Evolutionary conservation across 2,888 invertebrate genomes (phyloP), one percentile per base, ranked within the genome.

Genomic region (Drosophila demipolita): DNA sequence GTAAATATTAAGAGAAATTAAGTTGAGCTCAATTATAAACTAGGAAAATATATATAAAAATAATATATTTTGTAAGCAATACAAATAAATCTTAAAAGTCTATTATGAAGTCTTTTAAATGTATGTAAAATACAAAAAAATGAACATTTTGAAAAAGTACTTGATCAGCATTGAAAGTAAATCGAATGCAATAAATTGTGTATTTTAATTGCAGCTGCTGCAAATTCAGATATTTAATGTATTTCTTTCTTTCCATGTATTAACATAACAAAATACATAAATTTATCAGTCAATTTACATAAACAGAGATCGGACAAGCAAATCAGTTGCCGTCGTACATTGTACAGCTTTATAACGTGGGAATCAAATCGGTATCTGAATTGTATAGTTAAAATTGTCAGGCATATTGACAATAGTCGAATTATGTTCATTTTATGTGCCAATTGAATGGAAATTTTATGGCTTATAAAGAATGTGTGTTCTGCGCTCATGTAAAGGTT

Each of bases 11-110:
- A 1, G 6, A n/a, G 7, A n/a, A 8, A 26, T 32, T 8, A 29
- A 15, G 12, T 38, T 38, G 17, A n/a, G 26, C 26, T 1, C 11
- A 38, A 23, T n/a, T 36, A 7, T 7, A 12, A 11, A 3, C 35
- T 36, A 11, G 9, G 1, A 26, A 54, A n/a, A 52, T 3, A 52
- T 11, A 33, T 20, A 20, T 33, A 1, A 20, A 12, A 35, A 36
- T 49, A 15, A n/a, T 40, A 0, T n/a, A 40, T 40, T n/a, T 40
- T 40, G 12, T 20, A 45, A 3, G 40, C 40, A n/a, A 40, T 1
- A 23, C 8, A n/a, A 1, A 1, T 0, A 2, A n/a, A 1, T 0
- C 1, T 12, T 20, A 12, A 12, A 20, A 45, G 20, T 1, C 20
- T 20, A 1, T 45, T 42, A 1, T 12, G 12, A 12, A 20, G 6